These are phyloP conservation scores for Iselma pallidipennis DNA, from an alignment of 2,888 invertebrate genomes.

Conservation along the genomic window DNA sequence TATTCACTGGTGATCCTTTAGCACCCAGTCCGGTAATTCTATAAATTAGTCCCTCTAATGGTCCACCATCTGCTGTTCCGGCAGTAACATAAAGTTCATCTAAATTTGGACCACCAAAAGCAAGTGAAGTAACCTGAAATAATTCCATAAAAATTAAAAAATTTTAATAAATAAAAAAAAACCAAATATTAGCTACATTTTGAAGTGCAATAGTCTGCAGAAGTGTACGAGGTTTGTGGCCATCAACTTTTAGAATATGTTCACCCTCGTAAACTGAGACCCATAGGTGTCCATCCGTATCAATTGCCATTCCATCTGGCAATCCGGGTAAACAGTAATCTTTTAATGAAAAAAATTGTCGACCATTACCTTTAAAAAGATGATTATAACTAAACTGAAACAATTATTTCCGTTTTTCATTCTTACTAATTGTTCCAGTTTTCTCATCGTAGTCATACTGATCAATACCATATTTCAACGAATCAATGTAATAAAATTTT, in stretches of 20 bases:
- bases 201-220: conserved; percentile 63
- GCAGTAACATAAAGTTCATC: conserved; percentile 71
- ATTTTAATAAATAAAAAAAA: background rate
- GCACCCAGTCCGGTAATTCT: no score
- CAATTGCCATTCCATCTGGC: no score
- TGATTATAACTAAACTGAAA: conserved; percentile 27
- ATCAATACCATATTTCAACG: conserved; percentile 63
- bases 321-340: conserved; percentile 55
- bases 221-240: conserved; percentile 58
- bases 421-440: conserved; percentile 53
- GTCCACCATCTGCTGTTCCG: no score
- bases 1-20: no score
- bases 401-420: background rate
- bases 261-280: conserved; percentile 73
- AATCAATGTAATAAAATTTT: conserved; percentile 76
- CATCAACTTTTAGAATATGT: conserved; percentile 63
- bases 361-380: conserved; percentile 61
- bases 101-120: conserved; percentile 68
- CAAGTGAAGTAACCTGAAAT: conserved; percentile 63
- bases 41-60: no score
- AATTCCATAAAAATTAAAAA: conserved; percentile 57
- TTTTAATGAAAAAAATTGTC: conserved; percentile 62
- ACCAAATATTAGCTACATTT: conserved; percentile 64
- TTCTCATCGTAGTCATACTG: conserved; percentile 67
- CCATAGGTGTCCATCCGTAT: conserved; percentile 81